Base-by-base conservation (phyloP, 2,113 vertebrate species). In the Sorex fumeus region DNA sequence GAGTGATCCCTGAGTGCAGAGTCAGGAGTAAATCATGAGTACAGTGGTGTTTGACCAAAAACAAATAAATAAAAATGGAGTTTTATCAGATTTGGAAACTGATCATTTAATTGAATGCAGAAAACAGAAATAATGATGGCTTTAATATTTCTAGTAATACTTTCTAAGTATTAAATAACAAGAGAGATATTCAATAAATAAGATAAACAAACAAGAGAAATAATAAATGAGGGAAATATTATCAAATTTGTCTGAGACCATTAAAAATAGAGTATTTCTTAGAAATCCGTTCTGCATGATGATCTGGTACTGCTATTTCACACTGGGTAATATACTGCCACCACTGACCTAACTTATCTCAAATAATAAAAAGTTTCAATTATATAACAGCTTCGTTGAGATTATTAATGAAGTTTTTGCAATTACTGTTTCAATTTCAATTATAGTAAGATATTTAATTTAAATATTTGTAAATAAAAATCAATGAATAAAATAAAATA, bases 101-200 rank as follows among this genome's bases (percentile, higher is more conserved):
- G 34, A 45, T 28, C 64, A 92, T n/a, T 92, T 67, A 66, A 72
- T 27, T 40, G 60, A 76, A 88, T 67, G 45, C 0, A 92, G 43
- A 83, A 11, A 30, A 8, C 18, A 62, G 60, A 62, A 62, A 43
- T 28, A 27, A 70, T 8, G 71, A 47, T 5, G 36, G 36, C 70
- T 78, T 74, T 47, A 57, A 71, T 9, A 53, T 28, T 32, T 45
- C 36, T 18, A 40, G n/a, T 34, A 43, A 77, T 82, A 78, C 27
- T 70, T 67, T 66, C 60, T 11, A 69, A 75, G 25, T 28, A 64
- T 40, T 40, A 40, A 40, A 40, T 40, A 40, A 40, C 40, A 40
- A 40, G 40, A 40, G 40, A 40, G 7, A 40, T 40, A 40, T 40
- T 40, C 3, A 40, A 40, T 40, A 40, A 40, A 40, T 7, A 40